Percentiles rank a stretch among this genome's conserved stretches.
Conservation (phyloP, 2,113 vertebrate species). For the Chaenocephalus aceratus region DNA sequence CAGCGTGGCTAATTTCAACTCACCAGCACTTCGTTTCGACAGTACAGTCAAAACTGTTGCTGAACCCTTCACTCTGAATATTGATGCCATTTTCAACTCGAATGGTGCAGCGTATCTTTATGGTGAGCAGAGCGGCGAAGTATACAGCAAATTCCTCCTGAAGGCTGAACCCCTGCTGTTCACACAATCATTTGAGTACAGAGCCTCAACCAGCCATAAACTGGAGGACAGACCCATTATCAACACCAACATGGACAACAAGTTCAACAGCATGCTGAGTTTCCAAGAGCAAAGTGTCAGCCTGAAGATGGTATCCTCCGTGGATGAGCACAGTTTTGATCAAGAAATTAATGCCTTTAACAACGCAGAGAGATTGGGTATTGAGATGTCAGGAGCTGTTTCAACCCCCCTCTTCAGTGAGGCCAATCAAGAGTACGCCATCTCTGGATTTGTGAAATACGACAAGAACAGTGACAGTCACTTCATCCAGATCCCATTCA, state of each 20-base stretch:
- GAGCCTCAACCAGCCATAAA: constrained; percentile 86
- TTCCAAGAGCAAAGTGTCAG: constrained; percentile 86
- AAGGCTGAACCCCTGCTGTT: constrained; percentile 89
- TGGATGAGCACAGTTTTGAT: constrained; percentile 87
- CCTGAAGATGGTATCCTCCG: constrained; percentile 86
- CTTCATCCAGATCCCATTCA: constrained; percentile 87
- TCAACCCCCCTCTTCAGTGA: constrained; percentile 81
- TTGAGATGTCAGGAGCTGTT: constrained; percentile 84
- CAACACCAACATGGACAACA: constrained; percentile 85
- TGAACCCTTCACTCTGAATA: constrained; percentile 85
- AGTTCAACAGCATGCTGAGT: constrained; percentile 83
- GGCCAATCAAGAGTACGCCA: constrained; percentile 83
- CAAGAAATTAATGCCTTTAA: constrained; percentile 89
- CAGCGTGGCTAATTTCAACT: constrained; percentile 84
- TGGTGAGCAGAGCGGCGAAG: constrained; percentile 87
- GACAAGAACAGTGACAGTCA: constrained; percentile 92
- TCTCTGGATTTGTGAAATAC: constrained; percentile 90
- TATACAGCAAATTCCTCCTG: constrained; percentile 91
- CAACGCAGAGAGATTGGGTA: constrained; percentile 82
- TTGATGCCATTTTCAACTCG: constrained; percentile 85
- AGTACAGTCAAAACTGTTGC: constrained; percentile 82
- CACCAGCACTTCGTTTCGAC: constrained; percentile 84
- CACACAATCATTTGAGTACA: constrained; percentile 88
- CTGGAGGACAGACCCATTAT: constrained; percentile 70
- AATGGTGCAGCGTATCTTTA: constrained; percentile 82